Conservation (phyloP, 1,140 invertebrate species). For the Neodiprion pinetum region DNA sequence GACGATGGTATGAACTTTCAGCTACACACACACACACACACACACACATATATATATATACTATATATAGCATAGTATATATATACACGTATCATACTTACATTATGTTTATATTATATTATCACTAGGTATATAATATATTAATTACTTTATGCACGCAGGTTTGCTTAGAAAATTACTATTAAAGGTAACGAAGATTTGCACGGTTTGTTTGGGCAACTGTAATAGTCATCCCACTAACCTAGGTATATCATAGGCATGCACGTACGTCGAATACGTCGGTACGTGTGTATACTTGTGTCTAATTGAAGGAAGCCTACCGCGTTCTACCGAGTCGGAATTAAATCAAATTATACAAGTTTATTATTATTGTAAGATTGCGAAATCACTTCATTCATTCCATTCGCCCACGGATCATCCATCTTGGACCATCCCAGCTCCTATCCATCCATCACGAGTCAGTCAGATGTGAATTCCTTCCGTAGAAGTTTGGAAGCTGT, state of each 20-base stretch:
- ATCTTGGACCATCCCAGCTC: background rate
- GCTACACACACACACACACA: too few species aligned
- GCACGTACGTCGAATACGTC: background rate
- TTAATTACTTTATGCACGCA: background rate
- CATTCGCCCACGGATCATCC: background rate
- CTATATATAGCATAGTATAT: too few species aligned
- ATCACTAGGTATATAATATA: background rate
- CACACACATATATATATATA: too few species aligned
- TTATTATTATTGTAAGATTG: background rate
- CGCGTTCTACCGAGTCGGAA: too few species aligned
- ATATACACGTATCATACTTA: background rate
- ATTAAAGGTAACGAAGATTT: constrained; percentile 7
- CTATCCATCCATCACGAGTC: background rate
- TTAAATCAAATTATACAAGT: too few species aligned
- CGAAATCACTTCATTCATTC: background rate
- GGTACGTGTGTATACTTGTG: background rate
- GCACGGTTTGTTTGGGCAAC: constrained; percentile 1
- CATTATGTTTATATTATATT: background rate
- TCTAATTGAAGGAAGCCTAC: background rate
- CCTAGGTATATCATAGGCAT: background rate
- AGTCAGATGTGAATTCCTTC: background rate
- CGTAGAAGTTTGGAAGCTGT: background rate
- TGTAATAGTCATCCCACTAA: background rate
- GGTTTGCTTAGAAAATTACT: background rate
- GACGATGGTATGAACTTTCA: background rate